Evolutionary conservation across 1,140 invertebrate species (phyloP), one percentile per base, ranked within the genome.

Genomic region (Asobara japonica): DNA sequence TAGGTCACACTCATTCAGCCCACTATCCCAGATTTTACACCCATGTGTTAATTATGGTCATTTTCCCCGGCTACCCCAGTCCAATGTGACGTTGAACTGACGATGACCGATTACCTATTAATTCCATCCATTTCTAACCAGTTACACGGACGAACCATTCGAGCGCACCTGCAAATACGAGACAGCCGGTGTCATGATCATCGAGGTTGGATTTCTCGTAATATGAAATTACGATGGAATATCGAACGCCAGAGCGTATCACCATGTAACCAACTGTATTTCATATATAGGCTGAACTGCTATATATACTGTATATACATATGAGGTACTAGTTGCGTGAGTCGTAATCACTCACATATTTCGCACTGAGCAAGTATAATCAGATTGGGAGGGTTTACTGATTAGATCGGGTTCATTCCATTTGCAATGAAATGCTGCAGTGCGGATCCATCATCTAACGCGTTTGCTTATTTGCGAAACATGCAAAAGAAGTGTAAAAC

Each of bases 211-310:
- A 56, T 56, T 56, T 27, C 51, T 56, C 51, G 51, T 56, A 56
- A 56, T 56, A 56, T 56, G 51, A 56, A 56, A 56, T 56, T 56
- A 56, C 51, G 22, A 27, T 20, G 51, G 51, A 22, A 56, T 56
- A 56, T 56, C 13, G 51, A 56, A 56, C 20, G 22, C 51, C 11
- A 18, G 51, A 16, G 11, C 2, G 38, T n/a, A n/a, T n/a, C n/a
- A n/a, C n/a, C n/a, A n/a, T n/a, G n/a, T n/a, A n/a, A n/a, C n/a
- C 51, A 11, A 13, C 51, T 25, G 22, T 27, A 10, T 25, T 56
- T 10, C 10, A 56, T 27, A 56, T 56, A 56, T 56, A 13, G 20
- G 20, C 18, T 56, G 13, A 56, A 22, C 22, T 22, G 4, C 1
- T 56, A 8, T 25, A 56, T 5, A 20, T 18, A 56, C 1, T 56